Evolutionary conservation across 2,797 vertebrate species (phyloP), one percentile per base, ranked within the genome.

Genomic region (Enteromius afrohamiltoni): DNA sequence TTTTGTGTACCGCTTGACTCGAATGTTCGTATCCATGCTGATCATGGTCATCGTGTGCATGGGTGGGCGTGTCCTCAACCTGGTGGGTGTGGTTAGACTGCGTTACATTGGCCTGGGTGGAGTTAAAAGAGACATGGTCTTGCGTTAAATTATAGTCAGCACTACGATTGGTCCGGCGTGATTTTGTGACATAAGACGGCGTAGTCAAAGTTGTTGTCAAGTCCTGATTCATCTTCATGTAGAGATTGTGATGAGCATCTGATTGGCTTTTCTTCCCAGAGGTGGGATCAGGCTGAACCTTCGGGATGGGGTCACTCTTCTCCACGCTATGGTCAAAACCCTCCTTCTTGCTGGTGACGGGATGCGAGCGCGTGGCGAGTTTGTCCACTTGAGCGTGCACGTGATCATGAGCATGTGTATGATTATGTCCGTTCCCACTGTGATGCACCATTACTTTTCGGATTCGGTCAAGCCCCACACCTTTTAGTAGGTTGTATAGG

Each of bases 401-500:
- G 11, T 65, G 82, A n/a, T 65, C 77, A 31, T 80, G 86, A 3
- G 23, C 23, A 42, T 85, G 74, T 1, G 87, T 71, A 0, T 89
- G 86, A 3, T 86, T 75, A 0, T 90, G 75, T 4, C 70, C 34
- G 3, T 90, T 85, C 58, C 92, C 86, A 5, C 86, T 91, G 79
- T 94, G 94, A 21, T 92, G 91, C 70, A 95, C 92, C 69, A 68
- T 93, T 26, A 96, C 90, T 45, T 67, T 95, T 85, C 94, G 94
- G 85, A 95, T 89, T 74, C 93, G 96, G 90, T 95, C 95, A 82
- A 98, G 89, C 0, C 96, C 97, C 75, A 99, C 94, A 14, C 91
- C 97, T 74, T 93, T 92, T 2, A 99, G 87, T 37, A 99, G 93
- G 21, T 95, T 96, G 89, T 91, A 95, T 10, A 99, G 93, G 0